These are phyloP conservation scores for Caenorhabditis tropicalis DNA, from an alignment of 1,140 invertebrate species.

Conservation along the genomic window DNA sequence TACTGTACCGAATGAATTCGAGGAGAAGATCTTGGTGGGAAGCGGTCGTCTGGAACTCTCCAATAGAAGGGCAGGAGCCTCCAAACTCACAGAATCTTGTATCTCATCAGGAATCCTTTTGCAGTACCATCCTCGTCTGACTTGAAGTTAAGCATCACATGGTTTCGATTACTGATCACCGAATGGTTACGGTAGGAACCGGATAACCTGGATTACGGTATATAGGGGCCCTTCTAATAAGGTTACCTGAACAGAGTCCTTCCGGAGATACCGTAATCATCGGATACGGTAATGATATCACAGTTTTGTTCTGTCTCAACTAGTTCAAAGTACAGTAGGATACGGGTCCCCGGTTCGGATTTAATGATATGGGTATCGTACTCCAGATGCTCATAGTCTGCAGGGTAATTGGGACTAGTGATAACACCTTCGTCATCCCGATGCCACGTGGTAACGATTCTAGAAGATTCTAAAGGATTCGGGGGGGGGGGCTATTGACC, in stretches of 20 bases:
- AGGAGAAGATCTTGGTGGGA: not conserved
- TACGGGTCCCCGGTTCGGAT: not conserved
- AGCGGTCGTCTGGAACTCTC: slow-evolving; percentile 1
- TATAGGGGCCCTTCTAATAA: too few relatives aligned
- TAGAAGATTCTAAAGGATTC: too few relatives aligned
- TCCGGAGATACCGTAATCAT: not conserved
- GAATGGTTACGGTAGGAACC: slow-evolving; percentile 4
- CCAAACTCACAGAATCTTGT: not conserved
- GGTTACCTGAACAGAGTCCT: slow-evolving; percentile 35
- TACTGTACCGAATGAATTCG: slow-evolving; percentile 19
- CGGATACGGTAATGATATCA: slow-evolving; percentile 12
- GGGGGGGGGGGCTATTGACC: too few relatives aligned
- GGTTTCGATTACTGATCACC: slow-evolving; percentile 18
- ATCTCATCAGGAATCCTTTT: slow-evolving; percentile 30
- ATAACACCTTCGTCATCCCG: not conserved
- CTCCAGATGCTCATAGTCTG: not conserved
- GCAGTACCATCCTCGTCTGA: slow-evolving; percentile 30
- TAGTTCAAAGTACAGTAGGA: slow-evolving; percentile 9
- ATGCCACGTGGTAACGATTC: not conserved
- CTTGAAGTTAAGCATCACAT: slow-evolving; percentile 28
- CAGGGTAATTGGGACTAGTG: not conserved
- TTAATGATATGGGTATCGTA: slow-evolving; percentile 32
- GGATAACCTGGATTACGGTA: not conserved
- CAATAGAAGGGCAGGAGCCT: not conserved
- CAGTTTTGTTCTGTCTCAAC: slow-evolving; percentile 15